These are phyloP conservation scores for Trachelus troglodyta DNA, from an alignment of 2,888 invertebrate species.

Conservation along the genomic window DNA sequence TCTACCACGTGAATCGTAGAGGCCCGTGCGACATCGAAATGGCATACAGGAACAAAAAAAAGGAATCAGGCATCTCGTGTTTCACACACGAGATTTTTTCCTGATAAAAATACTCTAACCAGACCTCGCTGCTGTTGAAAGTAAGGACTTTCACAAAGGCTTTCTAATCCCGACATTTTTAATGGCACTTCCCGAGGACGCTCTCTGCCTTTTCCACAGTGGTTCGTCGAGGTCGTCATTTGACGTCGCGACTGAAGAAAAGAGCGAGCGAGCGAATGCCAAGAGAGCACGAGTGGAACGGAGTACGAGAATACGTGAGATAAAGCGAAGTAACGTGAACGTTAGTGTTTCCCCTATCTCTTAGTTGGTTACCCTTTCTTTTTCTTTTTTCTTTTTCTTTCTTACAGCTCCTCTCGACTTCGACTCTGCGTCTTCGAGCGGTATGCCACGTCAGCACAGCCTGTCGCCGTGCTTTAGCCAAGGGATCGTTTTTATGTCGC, in stretches of 20 bases:
- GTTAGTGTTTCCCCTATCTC: neutral
- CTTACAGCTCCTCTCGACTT: neutral
- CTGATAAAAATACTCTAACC: neutral
- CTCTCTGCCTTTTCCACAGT: neutral
- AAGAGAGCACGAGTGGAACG: neutral
- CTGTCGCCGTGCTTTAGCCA: conserved; percentile 42
- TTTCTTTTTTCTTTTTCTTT: neutral
- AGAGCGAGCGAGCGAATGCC: neutral
- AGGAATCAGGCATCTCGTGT: neutral
- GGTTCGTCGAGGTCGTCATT: neutral
- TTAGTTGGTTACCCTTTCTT: neutral
- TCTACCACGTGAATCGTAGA: neutral
- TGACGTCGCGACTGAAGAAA: neutral
- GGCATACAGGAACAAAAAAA: neutral
- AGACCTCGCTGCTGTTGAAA: neutral
- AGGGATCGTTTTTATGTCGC: conserved; percentile 38
- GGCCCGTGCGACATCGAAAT: neutral
- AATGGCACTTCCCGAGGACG: conserved; percentile 29
- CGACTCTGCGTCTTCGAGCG: neutral
- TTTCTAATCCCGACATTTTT: conserved; percentile 25
- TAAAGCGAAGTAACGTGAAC: neutral
- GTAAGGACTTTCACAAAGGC: conserved; percentile 10
- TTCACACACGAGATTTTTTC: neutral
- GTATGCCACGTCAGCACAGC: conserved; percentile 40
- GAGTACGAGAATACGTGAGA: neutral